Base-by-base conservation (phyloP, 2,888 invertebrate species). In the Ormia ochracea region DNA sequence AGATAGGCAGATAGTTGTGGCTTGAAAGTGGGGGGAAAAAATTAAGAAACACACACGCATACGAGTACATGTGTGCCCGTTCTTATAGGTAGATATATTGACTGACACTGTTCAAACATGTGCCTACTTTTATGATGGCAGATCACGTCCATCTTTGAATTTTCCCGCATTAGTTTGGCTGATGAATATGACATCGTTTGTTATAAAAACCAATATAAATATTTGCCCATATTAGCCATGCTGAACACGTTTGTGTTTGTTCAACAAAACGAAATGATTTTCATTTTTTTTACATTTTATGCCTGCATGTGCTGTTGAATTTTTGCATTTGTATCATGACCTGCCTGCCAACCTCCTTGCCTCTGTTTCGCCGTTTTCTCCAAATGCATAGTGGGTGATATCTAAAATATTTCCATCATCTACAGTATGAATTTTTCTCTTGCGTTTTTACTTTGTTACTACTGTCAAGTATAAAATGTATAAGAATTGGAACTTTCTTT, bases 151-250 rank as follows among this genome's bases (percentile, higher is more conserved):
- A 79, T 48, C 43, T 69, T 69, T 48, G 50, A 33, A 69, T 63
- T 69, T 38, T 14, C 61, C 61, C 45, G 56, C 48, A 78, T 78
- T 73, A 73, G 59, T 66, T 61, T 74, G 74, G 54, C 78, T 79
- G 74, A 79, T 79, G 78, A 74, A 79, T 79, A 79, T 79, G 78
- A 79, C 78, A 78, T 79, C 78, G 74, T 79, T 79, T 79, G 78
- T 69, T 79, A 79, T 63, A 50, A 74, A 74, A 79, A 74, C 78
- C 78, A 79, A 79, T 79, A 79, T 78, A 74, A 79, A 79, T 79
- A 79, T 79, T 79, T 79, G 63, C 74, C 69, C 78, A 74, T 79
- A 79, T 79, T 79, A 79, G 65, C 74, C 69, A 79, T 79, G 69
- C 78, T 63, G 68, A 79, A 74, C 78, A 79, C 78, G 78, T 79